Base-by-base conservation (phyloP, 2,888 invertebrate genomes). In the Brachycybe producta region DNA sequence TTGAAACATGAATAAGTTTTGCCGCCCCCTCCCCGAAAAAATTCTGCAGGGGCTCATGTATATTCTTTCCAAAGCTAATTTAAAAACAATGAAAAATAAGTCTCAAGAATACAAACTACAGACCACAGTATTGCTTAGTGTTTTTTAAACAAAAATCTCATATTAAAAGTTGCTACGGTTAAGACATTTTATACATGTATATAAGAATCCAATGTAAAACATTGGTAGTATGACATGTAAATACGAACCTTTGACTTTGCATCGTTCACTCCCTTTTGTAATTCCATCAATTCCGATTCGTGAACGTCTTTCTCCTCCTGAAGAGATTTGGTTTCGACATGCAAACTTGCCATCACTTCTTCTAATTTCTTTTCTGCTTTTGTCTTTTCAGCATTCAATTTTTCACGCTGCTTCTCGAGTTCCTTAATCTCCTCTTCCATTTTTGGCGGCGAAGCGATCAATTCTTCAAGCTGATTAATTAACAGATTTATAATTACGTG, bases 241-340 rank as follows among this genome's bases (percentile, higher is more conserved):
- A 45, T n/a, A 55, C 51, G 48, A 57, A 69, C 67, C 60, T 70
- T 69, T 56, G 75, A 73, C 70, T 82, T 84, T 0, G 81, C 75
- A 59, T 80, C 76, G 59, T 84, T 79, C 0, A 82, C 80, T 7
- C 74, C 71, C 57, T 76, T 77, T 59, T 81, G 80, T 5, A 85
- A 67, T 2, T 73, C 75, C 17, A 82, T 76, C 17, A 91, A 67
- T 56, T 79, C 70, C 0, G 74, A 74, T 67, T 84, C 80, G 1
- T 80, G 66, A 45, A 67, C 70, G 52, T 82, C 80, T 60, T 84
- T 84, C 48, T 78, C 72, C 54, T 79, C 78, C 67, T 84, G 80
- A 1, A 86, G 65, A 1, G 69, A 75, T 70, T 76, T 71, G 0
- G 84, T 83, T 69, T 80, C 76, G 2, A 71, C 70, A 57, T 77